Evolutionary conservation across 2,113 vertebrate genomes (phyloP).

Genomic region (Calypte anna): DNA sequence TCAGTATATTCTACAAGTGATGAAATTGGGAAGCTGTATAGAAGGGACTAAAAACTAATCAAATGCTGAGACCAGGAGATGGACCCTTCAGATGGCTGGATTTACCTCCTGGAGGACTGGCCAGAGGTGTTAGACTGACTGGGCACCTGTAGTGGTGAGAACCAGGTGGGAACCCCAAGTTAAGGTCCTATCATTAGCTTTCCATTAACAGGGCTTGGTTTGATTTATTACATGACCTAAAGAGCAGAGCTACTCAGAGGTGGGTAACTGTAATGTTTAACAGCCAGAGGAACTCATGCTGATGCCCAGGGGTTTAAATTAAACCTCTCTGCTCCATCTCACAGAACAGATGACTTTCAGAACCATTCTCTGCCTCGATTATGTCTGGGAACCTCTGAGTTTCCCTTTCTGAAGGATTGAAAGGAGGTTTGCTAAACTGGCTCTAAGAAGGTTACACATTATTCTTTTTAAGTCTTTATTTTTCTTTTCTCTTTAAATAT

Average conservation of each 20-base stretch:
- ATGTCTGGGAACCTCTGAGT: not conserved
- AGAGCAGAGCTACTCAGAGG: slow-evolving; percentile 56
- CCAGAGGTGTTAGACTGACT: not conserved
- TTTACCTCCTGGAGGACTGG: not conserved
- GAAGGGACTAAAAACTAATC: not conserved
- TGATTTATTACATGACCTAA: slow-evolving; percentile 56
- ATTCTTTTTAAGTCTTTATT: not conserved
- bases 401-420: not conserved
- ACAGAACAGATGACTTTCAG: not conserved
- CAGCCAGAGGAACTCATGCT: slow-evolving; percentile 49
- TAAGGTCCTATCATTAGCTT: slow-evolving; percentile 51
- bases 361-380: not conserved
- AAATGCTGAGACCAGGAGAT: not conserved
- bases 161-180: not conserved
- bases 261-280: slow-evolving; percentile 48
- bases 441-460: not conserved
- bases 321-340: slow-evolving; percentile 21
- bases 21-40: not conserved
- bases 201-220: slow-evolving; percentile 10
- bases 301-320: slow-evolving; percentile 45
- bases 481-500: not conserved
- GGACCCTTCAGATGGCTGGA: not conserved
- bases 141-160: not conserved
- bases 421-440: not conserved
- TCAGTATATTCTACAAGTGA: not conserved